phyloP scores from a whole-genome alignment of 2,888 invertebrate genomes.

The Elysia crispata region DNA sequence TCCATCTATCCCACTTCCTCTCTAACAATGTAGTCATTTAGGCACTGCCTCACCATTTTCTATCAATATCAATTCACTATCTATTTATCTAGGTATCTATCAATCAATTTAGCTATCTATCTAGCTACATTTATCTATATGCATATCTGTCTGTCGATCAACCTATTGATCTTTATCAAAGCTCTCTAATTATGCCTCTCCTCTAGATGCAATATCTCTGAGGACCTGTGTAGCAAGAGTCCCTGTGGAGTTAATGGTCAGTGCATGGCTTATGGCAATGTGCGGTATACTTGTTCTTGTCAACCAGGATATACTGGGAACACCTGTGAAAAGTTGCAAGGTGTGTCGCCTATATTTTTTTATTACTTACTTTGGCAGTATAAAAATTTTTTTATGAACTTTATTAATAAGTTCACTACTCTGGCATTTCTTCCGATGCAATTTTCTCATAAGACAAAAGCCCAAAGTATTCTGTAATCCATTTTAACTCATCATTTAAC shows the following conservation, averaged over 20 bases:
- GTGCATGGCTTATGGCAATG: constrained; percentile 4
- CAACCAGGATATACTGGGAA: constrained; percentile 58
- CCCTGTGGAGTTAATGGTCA: constrained; percentile 31
- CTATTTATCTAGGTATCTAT: constrained; percentile 4
- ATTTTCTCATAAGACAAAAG: too few species aligned
- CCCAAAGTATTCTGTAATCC: too few species aligned
- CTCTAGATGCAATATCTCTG: constrained; percentile 21
- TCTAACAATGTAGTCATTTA: too few species aligned
- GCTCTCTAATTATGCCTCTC: not conserved
- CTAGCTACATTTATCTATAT: not conserved
- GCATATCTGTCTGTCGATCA: not conserved
- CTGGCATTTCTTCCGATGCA: too few species aligned
- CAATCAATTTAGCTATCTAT: not conserved
- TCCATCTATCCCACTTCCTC: too few species aligned
- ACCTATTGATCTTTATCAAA: not conserved
- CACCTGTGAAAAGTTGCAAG: constrained; percentile 57
- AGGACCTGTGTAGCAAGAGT: constrained; percentile 23
- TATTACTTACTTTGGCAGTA: too few species aligned
- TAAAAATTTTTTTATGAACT: too few species aligned
- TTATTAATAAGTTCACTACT: too few species aligned
- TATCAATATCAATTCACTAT: too few species aligned
- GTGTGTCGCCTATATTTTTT: constrained; percentile 13
- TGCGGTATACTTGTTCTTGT: constrained; percentile 62
- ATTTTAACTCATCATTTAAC: too few species aligned
- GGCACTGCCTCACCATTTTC: too few species aligned